Evolutionary conservation across 1,140 invertebrate genomes (phyloP), one percentile per base, ranked within the genome.

Genomic region (Matsumurasca onukii): DNA sequence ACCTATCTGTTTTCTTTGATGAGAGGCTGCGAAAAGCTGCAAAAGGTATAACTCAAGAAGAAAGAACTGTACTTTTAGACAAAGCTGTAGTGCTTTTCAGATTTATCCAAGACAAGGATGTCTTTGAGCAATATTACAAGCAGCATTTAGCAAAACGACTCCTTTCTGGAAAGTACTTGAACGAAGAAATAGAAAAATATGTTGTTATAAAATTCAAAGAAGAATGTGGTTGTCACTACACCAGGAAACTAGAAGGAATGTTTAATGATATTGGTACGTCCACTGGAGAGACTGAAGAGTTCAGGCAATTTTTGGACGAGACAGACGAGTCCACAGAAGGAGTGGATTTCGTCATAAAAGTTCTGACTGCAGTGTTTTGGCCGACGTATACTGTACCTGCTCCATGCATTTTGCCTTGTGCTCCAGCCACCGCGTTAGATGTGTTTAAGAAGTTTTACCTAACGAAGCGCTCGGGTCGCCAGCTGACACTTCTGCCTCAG

Each of bases 401-500:
- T 9, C 34, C 34, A 9, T 39, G 34, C 17, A 39, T 9, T 17
- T 5, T 39, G 5, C 34, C 34, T 17, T 9, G 5, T 9, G 34
- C 17, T 5, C 34, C 34, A 5, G 5, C 17, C 34, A 39, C 34
- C 5, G 34, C 34, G 5, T 39, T 39, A 5, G 5, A 5, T 39
- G 34, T 17, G 5, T 39, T 39, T 39, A 39, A 39, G 34, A 39
- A 39, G 34, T 39, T 88, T 78, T 90, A 91, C 76, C 76, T 89
- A 39, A 82, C 79, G 22, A 90, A 90, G 77, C 88, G 91, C 77
- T 88, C 81, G 77, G 89, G 89, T 39, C 78, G 89, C 22, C 86
- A 89, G 76, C 75, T 90, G 24, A 86, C 85, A 5, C 76, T 90
- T 34, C 88, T 89, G 74, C 84, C 88, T 24, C 83, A 86, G 73